These are phyloP conservation scores for Bombylius major DNA, from an alignment of 2,888 invertebrate species.

Conservation along the genomic window DNA sequence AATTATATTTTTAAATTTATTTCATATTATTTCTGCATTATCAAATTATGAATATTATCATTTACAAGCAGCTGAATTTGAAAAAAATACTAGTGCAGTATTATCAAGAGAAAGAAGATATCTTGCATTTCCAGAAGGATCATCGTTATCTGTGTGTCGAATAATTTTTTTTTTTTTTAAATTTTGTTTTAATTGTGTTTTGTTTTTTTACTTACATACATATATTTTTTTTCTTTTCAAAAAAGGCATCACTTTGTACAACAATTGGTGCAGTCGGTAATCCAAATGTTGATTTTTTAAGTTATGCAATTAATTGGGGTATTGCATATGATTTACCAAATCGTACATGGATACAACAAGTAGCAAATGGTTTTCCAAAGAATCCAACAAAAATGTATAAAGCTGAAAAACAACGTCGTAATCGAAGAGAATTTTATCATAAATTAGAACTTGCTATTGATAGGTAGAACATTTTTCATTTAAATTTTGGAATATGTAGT, in stretches of 20 bases:
- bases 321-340: conserved; percentile 52
- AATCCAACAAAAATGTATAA: background rate
- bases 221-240: background rate
- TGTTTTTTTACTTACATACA: too few species aligned
- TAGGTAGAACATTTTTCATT: conserved; percentile 42
- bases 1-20: too few species aligned
- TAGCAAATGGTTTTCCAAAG: conserved; percentile 23
- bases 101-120: conserved; percentile 28
- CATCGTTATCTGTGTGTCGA: conserved; percentile 39
- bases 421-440: conserved; percentile 53
- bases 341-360: conserved; percentile 40
- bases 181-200: too few species aligned
- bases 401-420: conserved; percentile 39
- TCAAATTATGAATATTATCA: too few species aligned
- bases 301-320: conserved; percentile 57
- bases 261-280: conserved; percentile 47
- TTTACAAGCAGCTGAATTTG: too few species aligned
- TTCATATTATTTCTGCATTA: too few species aligned
- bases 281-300: conserved; percentile 44
- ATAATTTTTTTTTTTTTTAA: too few species aligned
- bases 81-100: background rate
- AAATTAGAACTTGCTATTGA: conserved; percentile 55
- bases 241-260: conserved; percentile 44
- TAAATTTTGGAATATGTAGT: background rate
- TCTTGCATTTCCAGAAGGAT: conserved; percentile 44